Evolutionary conservation across 2,113 vertebrate genomes (phyloP).

Genomic region (Piaya cayana): DNA sequence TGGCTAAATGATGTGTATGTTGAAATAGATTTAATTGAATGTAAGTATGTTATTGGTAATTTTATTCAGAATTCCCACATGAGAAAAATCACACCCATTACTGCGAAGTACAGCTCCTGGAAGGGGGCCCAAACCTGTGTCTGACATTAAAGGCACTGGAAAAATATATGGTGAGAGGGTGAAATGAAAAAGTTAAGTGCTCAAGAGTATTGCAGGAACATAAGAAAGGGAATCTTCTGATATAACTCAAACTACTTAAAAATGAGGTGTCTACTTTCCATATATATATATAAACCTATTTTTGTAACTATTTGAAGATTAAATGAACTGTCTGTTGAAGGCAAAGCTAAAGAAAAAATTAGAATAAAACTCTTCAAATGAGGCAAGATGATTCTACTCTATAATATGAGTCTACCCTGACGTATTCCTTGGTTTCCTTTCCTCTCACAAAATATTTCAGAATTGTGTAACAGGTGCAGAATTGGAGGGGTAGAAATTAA

Average conservation of each 20-base stretch:
- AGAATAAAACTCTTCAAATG: neutral
- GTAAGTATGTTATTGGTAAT: slow-evolving; percentile 2
- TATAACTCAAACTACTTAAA: neutral
- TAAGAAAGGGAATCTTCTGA: neutral
- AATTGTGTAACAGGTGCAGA: neutral
- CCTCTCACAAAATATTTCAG: neutral
- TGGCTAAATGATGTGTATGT: neutral
- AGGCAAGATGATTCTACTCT: neutral
- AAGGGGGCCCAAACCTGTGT: neutral
- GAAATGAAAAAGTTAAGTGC: neutral
- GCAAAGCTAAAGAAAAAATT: neutral
- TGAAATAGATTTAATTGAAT: slow-evolving; percentile 44
- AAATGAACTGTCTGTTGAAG: neutral
- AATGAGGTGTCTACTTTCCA: neutral
- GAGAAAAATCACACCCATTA: slow-evolving; percentile 10
- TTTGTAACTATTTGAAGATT: neutral
- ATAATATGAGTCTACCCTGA: neutral
- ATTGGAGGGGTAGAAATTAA: neutral
- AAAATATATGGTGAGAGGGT: neutral
- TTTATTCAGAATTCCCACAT: slow-evolving; percentile 10
- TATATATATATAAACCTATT: neutral
- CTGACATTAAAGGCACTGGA: neutral
- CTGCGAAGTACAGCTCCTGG: neutral
- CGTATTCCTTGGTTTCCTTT: neutral
- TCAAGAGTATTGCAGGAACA: neutral